A percentile compares a stretch with the other conserved stretches of the same genome.
These are phyloP conservation scores for Aleiodes leptofemur DNA, from an alignment of 2,888 invertebrate species.

Conservation along the genomic window DNA sequence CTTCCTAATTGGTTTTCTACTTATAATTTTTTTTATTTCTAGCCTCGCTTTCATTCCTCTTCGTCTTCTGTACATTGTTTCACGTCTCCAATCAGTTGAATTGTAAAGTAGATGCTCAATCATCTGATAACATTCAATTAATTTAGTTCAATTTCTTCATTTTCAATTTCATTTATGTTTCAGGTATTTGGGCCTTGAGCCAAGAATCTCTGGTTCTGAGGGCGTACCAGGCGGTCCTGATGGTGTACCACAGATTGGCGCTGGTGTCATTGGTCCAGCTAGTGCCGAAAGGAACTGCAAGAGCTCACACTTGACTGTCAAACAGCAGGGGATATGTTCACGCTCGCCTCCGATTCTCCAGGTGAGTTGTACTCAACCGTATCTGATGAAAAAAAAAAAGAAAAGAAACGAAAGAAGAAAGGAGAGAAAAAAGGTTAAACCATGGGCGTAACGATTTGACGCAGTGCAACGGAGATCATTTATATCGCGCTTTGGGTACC, in stretches of 20 bases:
- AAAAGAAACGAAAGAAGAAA: conserved; percentile 44
- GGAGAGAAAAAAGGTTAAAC: conserved; percentile 48
- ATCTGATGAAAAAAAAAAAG: conserved; percentile 34
- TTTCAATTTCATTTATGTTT: conserved; percentile 50
- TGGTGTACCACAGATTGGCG: conserved; percentile 66
- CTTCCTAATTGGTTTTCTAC: conserved; percentile 35
- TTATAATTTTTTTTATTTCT: not conserved
- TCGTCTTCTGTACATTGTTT: not conserved
- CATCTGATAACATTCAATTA: conserved; percentile 20
- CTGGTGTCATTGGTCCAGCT: conserved; percentile 73
- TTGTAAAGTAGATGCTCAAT: conserved; percentile 13
- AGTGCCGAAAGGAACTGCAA: conserved; percentile 73
- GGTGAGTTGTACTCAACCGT: conserved; percentile 60
- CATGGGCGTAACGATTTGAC: conserved; percentile 51
- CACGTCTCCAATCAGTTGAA: conserved; percentile 5
- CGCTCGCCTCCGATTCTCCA: conserved; percentile 73
- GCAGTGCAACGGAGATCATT: conserved; percentile 55
- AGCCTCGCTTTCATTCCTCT: not conserved
- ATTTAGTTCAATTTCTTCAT: not conserved
- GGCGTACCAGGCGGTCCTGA: conserved; percentile 64
- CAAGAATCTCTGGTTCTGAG: conserved; percentile 60
- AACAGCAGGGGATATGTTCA: conserved; percentile 73
- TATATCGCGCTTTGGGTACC: conserved; percentile 45
- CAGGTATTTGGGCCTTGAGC: conserved; percentile 72
- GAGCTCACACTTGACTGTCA: conserved; percentile 70